These are phyloP conservation scores for Microctenopoma stevenorrisi DNA, from an alignment of 2,797 vertebrate species.

Conservation along the genomic window DNA sequence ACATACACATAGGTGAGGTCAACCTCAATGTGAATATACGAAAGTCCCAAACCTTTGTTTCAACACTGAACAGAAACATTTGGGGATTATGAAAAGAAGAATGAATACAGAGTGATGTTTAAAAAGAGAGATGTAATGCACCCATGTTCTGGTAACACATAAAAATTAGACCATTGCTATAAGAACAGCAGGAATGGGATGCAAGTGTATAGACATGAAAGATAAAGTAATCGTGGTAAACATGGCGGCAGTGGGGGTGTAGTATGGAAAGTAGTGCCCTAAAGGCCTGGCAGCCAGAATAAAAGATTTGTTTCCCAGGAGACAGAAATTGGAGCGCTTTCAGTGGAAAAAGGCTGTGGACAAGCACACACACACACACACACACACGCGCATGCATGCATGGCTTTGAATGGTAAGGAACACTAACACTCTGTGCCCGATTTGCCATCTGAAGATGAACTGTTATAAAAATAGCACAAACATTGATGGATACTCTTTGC, in stretches of 20 bases:
- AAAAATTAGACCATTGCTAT: constrained; percentile 1
- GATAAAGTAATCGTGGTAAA: constrained; percentile 38
- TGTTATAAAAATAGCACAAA: not conserved
- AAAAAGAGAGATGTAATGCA: not conserved
- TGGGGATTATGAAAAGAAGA: not conserved
- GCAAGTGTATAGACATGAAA: constrained; percentile 37
- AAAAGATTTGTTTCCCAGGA: constrained; percentile 75
- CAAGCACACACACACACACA: constrained; percentile 20
- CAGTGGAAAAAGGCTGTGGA: constrained; percentile 28
- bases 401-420: constrained; percentile 22
- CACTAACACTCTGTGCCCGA: constrained; percentile 29
- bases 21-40: not conserved
- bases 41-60: not conserved
- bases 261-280: constrained; percentile 63
- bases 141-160: not conserved
- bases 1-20: not conserved
- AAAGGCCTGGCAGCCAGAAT: constrained; percentile 63
- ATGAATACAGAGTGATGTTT: not conserved
- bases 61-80: not conserved
- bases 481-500: not conserved
- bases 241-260: constrained; percentile 9
- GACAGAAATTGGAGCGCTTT: constrained; percentile 63
- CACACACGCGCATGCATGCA: constrained; percentile 21
- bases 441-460: not conserved
- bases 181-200: constrained; percentile 16